A percentile compares a stretch with the other conserved stretches of the same genome.
Conservation (phyloP, 2,888 invertebrate species). For the Agonopterix alstromeriana region DNA sequence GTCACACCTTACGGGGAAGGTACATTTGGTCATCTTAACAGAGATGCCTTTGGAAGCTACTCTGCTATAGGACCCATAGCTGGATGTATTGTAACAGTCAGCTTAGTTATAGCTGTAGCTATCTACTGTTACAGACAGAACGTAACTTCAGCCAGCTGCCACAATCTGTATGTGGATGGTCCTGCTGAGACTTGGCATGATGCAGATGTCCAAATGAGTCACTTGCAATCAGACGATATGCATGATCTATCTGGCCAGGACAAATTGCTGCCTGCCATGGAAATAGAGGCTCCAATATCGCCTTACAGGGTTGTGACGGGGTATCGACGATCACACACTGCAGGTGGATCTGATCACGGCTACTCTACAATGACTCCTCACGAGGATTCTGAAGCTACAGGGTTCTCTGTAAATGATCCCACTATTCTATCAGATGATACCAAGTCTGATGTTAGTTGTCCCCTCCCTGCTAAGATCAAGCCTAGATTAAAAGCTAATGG, state of each 20-base stretch:
- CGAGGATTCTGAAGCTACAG: constrained; percentile 90
- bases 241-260: constrained; percentile 81
- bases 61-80: constrained; percentile 92
- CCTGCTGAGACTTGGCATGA: constrained; percentile 72
- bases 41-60: constrained; percentile 72
- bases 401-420: constrained; percentile 83
- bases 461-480: constrained; percentile 68
- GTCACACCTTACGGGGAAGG: constrained; percentile 89
- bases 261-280: constrained; percentile 77
- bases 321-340: constrained; percentile 85
- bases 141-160: constrained; percentile 65
- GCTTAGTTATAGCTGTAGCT: constrained; percentile 86
- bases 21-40: constrained; percentile 67
- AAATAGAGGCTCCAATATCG: constrained; percentile 84
- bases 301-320: constrained; percentile 92
- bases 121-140: constrained; percentile 90
- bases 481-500: constrained; percentile 49
- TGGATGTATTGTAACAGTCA: constrained; percentile 89
- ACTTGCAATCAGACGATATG: constrained; percentile 82
- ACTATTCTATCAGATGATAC: constrained; percentile 72
- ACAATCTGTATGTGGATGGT: constrained; percentile 70
- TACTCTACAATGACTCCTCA: constrained; percentile 96
- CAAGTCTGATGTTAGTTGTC: constrained; percentile 76
- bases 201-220: constrained; percentile 82
- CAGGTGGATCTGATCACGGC: constrained; percentile 93